Evolutionary conservation across 2,888 invertebrate species (phyloP), one percentile per base, ranked within the genome.

Genomic region (Epirrita christyi): DNA sequence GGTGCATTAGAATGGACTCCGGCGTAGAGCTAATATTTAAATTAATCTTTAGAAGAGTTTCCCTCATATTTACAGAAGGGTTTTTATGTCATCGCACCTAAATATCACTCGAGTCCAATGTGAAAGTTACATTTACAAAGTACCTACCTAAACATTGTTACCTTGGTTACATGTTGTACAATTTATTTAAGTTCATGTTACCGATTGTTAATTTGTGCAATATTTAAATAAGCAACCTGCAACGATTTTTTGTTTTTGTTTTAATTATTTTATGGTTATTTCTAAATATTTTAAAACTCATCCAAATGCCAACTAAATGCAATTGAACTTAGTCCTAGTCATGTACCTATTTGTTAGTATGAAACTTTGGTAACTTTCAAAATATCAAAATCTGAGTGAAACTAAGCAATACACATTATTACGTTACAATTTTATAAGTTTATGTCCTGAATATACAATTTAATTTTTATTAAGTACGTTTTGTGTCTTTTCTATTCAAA

Each of bases 141-240:
- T 36, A 36, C 36, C 36, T 34, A 29, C 28, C 15, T 46, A 21
- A 21, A 2, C 21, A 6, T 34, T 45, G 32, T 45, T 34, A 34
- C 45, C 32, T 9, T 8, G 6, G 32, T 32, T 9, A 32, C 32
- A 21, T 32, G 32, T 32, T 32, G 8, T 10, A 32, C 1, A 11
- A 11, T n/a, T 11, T 36, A 36, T 36, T 36, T 36, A 36, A 36
- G 46, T 46, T 46, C 36, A 7, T n/a, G 53, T 53, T 48, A 48
- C 47, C 47, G 38, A 48, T 32, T 45, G 13, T 32, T 32, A 46
- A 21, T 36, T 46, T 45, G 47, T 54, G 53, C 46, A 54, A 54
- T 54, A 54, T 27, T 36, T 43, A 46, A 47, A 38, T 8, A 13
- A 37, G 13, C 1, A 4, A 38, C 38, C 38, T 14, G 14, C 38